A percentile compares a stretch with the other conserved stretches of the same genome.
These are phyloP conservation scores for Agrochola litura DNA, from an alignment of 2,888 invertebrate species.

Conservation along the genomic window DNA sequence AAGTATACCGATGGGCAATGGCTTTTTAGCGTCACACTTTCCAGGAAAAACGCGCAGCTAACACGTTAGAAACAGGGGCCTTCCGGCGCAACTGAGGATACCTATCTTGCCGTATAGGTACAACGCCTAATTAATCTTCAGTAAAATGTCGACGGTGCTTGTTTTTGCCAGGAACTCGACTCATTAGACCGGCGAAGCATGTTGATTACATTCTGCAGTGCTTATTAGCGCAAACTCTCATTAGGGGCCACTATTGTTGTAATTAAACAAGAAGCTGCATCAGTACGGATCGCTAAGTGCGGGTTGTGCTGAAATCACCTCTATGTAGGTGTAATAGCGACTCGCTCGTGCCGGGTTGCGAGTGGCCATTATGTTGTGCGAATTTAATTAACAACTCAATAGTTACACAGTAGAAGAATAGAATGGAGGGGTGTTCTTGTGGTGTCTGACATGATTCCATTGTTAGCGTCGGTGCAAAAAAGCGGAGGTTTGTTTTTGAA, in stretches of 20 bases:
- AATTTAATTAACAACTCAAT: constrained; percentile 90
- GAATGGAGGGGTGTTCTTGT: constrained; percentile 86
- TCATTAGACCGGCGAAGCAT: constrained; percentile 90
- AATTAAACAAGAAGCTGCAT: constrained; percentile 89
- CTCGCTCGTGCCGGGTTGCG: constrained; percentile 53
- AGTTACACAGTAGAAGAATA: constrained; percentile 80
- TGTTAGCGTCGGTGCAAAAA: constrained; percentile 87
- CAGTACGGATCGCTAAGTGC: constrained; percentile 75
- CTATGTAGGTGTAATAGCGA: constrained; percentile 74
- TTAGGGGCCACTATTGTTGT: constrained; percentile 90
- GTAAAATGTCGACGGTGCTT: constrained; percentile 87
- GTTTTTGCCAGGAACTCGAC: constrained; percentile 89
- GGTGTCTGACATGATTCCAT: constrained; percentile 87
- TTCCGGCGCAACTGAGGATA: constrained; percentile 76
- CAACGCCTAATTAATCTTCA: constrained; percentile 89
- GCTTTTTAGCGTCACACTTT: constrained; percentile 71
- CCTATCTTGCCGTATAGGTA: constrained; percentile 81
- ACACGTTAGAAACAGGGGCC: constrained; percentile 79
- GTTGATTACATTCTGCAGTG: constrained; percentile 90
- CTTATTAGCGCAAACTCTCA: constrained; percentile 90
- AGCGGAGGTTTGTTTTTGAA: constrained; percentile 85
- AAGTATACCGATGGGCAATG: constrained; percentile 25
- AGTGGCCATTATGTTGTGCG: constrained; percentile 80
- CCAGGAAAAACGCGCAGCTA: constrained; percentile 77
- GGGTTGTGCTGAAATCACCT: constrained; percentile 75